Percentiles rank a stretch among this genome's conserved stretches.
phyloP scores from a whole-genome alignment of 2,888 invertebrate genomes.

The Galeruca laticollis region DNA sequence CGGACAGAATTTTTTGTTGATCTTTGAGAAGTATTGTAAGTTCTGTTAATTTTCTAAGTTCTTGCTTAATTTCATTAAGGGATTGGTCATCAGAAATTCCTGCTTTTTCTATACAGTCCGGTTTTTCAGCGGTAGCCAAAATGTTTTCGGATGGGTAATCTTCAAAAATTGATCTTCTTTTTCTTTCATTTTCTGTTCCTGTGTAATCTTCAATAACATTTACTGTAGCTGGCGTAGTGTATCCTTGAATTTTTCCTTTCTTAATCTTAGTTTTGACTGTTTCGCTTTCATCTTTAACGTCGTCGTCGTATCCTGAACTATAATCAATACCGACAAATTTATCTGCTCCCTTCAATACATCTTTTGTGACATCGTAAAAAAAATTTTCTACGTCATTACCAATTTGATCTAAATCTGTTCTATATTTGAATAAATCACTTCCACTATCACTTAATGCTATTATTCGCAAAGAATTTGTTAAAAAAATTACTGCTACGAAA shows the following conservation, averaged over 20 bases:
- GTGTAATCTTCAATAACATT: constrained; percentile 9
- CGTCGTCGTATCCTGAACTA: background rate
- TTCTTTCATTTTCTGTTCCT: constrained; percentile 8
- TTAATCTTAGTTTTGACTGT: background rate
- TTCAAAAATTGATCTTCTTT: constrained; percentile 7
- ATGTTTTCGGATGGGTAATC: constrained; percentile 1
- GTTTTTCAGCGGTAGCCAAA: background rate
- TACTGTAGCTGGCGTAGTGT: background rate
- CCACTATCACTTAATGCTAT: constrained; percentile 12
- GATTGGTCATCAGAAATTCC: background rate
- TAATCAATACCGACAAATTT: constrained; percentile 8
- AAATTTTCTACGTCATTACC: constrained; percentile 36
- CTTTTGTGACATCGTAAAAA: constrained; percentile 25
- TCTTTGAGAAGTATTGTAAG: constrained; percentile 10
- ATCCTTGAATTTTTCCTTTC: constrained; percentile 4
- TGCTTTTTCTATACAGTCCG: background rate
- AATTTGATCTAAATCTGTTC: constrained; percentile 29
- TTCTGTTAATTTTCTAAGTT: constrained; percentile 18
- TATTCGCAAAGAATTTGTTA: background rate
- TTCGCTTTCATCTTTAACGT: background rate
- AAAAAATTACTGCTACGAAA: constrained; percentile 7
- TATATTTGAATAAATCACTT: constrained; percentile 26
- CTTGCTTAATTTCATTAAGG: constrained; percentile 4
- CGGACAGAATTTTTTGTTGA: constrained; percentile 11
- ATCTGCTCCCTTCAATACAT: constrained; percentile 8